phyloP scores from a whole-genome alignment of 2,113 vertebrate genomes.

The Neogobius melanostomus region DNA sequence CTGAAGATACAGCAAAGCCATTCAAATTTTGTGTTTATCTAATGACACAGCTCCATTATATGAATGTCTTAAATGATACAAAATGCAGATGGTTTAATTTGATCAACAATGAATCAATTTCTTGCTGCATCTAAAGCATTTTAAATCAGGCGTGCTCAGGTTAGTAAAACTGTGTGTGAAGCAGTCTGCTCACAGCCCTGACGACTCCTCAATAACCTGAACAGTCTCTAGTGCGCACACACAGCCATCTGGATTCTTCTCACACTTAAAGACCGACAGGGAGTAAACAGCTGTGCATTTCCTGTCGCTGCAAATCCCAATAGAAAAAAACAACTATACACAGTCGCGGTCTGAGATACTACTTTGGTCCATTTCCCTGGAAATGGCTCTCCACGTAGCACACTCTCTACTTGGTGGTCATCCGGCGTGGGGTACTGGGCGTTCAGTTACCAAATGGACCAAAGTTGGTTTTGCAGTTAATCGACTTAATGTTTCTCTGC shows the following conservation, averaged over 20 bases:
- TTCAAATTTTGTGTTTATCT: constrained; percentile 1
- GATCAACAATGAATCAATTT: constrained; percentile 25
- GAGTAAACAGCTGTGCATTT: constrained; percentile 18
- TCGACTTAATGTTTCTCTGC: constrained; percentile 52
- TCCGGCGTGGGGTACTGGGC: constrained; percentile 23
- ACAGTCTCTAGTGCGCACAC: constrained; percentile 34
- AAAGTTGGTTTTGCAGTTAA: constrained; percentile 49
- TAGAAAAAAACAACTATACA: constrained; percentile 1
- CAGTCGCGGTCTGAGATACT: constrained; percentile 19
- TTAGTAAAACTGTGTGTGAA: constrained; percentile 4
- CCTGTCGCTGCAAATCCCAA: constrained; percentile 18
- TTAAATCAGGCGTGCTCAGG: constrained; percentile 5
- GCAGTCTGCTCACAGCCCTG: constrained; percentile 18
- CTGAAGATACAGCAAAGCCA: background rate
- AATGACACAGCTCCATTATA: background rate
- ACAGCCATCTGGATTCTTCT: constrained; percentile 48
- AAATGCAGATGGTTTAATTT: background rate
- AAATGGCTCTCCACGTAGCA: constrained; percentile 44
- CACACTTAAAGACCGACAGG: constrained; percentile 9
- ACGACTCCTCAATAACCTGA: constrained; percentile 39
- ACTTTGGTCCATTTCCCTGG: constrained; percentile 44
- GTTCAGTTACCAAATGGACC: constrained; percentile 30
- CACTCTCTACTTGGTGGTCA: constrained; percentile 45
- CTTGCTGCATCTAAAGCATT: constrained; percentile 16
- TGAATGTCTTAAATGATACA: background rate